Conservation (phyloP, 2,797 vertebrate species). For the Carduelis carduelis region DNA sequence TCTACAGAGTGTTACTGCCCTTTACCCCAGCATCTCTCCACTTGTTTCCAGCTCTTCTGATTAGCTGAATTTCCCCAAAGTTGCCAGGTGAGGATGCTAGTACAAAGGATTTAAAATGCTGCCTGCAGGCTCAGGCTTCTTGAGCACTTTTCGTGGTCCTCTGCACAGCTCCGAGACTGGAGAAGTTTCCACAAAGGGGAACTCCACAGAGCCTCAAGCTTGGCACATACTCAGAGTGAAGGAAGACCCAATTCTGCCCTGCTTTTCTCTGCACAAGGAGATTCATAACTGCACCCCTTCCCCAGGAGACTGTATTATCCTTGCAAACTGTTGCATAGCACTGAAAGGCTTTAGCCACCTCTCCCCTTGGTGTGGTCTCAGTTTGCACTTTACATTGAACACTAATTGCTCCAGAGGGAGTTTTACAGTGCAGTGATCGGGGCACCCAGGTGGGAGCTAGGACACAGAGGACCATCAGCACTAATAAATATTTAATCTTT, state of each 20-base stretch:
- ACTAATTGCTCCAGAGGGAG: background rate
- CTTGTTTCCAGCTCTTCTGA: background rate
- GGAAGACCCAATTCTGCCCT: background rate
- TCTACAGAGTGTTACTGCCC: background rate
- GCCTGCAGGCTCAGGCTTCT: background rate
- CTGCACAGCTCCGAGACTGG: background rate
- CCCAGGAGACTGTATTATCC: background rate
- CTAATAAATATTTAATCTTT: conserved; percentile 39
- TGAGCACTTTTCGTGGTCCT: background rate
- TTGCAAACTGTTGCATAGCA: background rate
- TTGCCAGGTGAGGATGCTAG: background rate
- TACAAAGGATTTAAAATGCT: background rate
- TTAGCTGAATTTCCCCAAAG: background rate
- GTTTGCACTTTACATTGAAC: background rate
- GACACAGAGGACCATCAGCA: background rate
- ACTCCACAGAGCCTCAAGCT: background rate
- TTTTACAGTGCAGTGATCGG: background rate
- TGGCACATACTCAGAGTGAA: background rate
- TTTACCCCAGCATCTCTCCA: background rate
- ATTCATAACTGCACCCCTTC: background rate
- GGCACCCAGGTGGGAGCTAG: background rate
- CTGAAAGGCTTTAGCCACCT: background rate
- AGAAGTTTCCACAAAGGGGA: background rate
- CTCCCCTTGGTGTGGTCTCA: background rate
- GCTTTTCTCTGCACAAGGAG: background rate